Base-by-base conservation (phyloP, 2,797 vertebrate species). In the Hypotaenidia okinawae region DNA sequence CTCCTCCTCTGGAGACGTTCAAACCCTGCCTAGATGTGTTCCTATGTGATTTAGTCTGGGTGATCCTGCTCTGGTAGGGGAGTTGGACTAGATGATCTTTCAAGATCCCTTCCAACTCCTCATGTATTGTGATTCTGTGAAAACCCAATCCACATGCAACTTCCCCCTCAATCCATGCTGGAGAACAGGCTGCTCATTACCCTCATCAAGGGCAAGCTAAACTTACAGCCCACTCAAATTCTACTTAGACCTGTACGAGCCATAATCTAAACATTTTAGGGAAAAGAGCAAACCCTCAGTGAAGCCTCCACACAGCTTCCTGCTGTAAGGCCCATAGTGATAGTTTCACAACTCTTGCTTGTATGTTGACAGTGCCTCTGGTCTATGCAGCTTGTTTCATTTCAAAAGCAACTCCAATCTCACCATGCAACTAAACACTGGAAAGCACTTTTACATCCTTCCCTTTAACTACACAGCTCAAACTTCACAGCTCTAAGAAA, bases 61-160 rank as follows among this genome's bases (percentile, higher is more conserved):
- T 45, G 43, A 18, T 45, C 18, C 43, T 45, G 43, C 43, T 45
- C 43, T 45, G 43, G 18, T 45, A 19, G 43, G 43, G 43, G 17
- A 8, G 43, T 45, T 45, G 43, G 43, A 43, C 41, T 16, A 43
- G 41, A 43, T 43, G 41, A 43, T 43, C 41, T 43, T 43, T 43
- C 41, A 43, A 43, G 41, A 7, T 19, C 18, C 43, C 43, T 45
- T 45, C 43, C 43, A 45, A 45, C 43, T 45, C 43, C 43, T 45
- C 43, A 45, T 8, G 17, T 45, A 17, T 45, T 45, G 43, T 45
- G 43, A 45, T 45, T 45, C 8, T 45, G 43, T 45, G 43, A 45
- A 45, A 90, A 73, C 17, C 10, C 58, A 37, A 19, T 54, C n/a
- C 0, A 0, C 2, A 0, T 8, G 30, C 24, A 59, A 16, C 17